phyloP scores from a whole-genome alignment of 2,797 vertebrate species.

The Stomatorhinus walkeri region DNA sequence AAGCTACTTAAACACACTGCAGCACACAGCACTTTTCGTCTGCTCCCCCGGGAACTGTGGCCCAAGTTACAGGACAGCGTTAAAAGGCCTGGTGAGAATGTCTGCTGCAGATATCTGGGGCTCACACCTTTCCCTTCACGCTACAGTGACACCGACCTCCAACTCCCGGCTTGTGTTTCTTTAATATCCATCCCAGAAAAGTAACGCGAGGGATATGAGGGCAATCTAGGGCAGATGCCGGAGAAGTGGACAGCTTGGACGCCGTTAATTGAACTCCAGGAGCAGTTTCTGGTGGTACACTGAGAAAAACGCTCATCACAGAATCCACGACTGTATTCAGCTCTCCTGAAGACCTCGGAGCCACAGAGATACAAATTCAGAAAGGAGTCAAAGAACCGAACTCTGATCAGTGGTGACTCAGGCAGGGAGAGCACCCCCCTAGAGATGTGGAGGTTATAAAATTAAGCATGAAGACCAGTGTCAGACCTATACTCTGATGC shows the following conservation, averaged over 20 bases:
- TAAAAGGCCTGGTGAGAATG: background rate
- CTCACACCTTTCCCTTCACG: background rate
- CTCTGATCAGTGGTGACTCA: background rate
- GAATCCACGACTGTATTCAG: no score
- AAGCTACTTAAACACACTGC: constrained; percentile 32
- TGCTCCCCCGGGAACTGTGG: background rate
- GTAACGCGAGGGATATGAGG: background rate
- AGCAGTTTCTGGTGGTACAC: background rate
- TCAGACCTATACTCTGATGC: background rate
- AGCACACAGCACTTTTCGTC: constrained; percentile 1
- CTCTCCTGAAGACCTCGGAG: background rate
- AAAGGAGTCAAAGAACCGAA: background rate
- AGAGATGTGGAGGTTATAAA: background rate
- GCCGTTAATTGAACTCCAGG: background rate
- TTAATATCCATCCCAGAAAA: background rate
- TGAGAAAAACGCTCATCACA: background rate
- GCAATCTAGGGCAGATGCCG: background rate
- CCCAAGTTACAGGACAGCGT: background rate
- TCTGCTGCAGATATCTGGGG: background rate
- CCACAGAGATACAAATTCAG: background rate
- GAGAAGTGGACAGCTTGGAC: background rate
- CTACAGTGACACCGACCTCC: background rate
- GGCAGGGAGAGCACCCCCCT: background rate
- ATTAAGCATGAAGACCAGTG: background rate
- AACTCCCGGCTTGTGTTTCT: background rate